A percentile compares a stretch with the other conserved stretches of the same genome.
phyloP scores from a whole-genome alignment of 1,140 invertebrate species.

The Hormaphis cornu region DNA sequence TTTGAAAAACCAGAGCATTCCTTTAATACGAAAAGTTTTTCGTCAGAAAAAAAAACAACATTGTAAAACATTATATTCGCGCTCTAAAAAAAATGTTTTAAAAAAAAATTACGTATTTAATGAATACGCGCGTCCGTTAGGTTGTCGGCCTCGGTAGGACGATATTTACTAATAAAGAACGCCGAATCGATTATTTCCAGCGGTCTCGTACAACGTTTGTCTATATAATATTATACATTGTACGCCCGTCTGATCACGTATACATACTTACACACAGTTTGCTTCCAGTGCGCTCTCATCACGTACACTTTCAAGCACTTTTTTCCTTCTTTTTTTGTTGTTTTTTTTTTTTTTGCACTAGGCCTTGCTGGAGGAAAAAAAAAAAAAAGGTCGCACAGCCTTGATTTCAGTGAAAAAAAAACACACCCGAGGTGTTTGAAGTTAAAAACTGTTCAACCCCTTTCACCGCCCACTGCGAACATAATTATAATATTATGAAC shows the following conservation, averaged over 20 bases:
- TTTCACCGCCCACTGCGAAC: background rate
- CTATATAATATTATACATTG: background rate
- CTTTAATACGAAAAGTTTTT: too few relatives aligned
- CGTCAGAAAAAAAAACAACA: too few relatives aligned
- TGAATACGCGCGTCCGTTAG: background rate
- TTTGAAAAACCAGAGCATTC: too few relatives aligned
- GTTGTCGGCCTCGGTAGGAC: background rate
- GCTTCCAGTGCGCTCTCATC: background rate
- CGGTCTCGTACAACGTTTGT: background rate
- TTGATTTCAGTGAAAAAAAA: background rate
- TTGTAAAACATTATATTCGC: too few relatives aligned
- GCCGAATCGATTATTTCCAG: background rate
- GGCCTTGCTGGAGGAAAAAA: background rate
- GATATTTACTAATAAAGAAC: background rate
- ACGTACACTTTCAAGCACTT: background rate
- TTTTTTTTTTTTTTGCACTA: background rate
- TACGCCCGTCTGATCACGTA: background rate
- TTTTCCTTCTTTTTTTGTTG: background rate
- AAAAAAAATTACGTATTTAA: background rate
- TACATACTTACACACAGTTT: background rate
- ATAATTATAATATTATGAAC: constrained; percentile 12
- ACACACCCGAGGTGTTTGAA: background rate
- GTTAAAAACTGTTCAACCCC: background rate
- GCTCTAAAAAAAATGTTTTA: too few relatives aligned
- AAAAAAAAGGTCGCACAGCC: background rate